Percentiles rank a stretch among this genome's conserved stretches.
Evolutionary conservation across 2,113 vertebrate genomes (phyloP).

Genomic region (Origma solitaria): DNA sequence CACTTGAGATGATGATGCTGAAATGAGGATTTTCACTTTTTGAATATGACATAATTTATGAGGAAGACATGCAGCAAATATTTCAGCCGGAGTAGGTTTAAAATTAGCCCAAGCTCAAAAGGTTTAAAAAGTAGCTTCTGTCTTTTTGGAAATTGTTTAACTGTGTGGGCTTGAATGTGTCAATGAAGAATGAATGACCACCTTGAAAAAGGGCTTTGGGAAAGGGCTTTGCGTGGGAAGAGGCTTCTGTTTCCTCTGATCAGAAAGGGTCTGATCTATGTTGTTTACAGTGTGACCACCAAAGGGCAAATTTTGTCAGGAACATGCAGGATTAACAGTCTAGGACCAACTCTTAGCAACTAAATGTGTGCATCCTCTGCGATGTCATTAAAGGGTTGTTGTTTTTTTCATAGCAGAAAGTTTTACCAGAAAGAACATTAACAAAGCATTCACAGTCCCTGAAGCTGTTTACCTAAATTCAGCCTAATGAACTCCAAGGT

Average conservation of each 20-base stretch:
- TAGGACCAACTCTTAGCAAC: not conserved
- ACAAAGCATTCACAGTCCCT: not conserved
- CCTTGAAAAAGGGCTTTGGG: not conserved
- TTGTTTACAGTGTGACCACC: not conserved
- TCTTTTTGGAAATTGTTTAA: constrained; percentile 28
- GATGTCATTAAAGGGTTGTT: not conserved
- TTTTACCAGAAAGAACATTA: not conserved
- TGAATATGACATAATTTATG: constrained; percentile 63
- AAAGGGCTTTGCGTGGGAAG: not conserved
- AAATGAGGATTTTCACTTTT: constrained; percentile 67
- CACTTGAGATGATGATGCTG: constrained; percentile 59
- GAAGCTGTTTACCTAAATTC: not conserved
- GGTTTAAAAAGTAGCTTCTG: constrained; percentile 31
- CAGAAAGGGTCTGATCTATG: not conserved
- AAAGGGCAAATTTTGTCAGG: not conserved
- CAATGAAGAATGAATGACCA: not conserved
- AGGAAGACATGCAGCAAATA: constrained; percentile 51
- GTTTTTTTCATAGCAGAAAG: not conserved
- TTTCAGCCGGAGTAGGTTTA: constrained; percentile 46
- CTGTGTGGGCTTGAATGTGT: not conserved
- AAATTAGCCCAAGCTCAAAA: constrained; percentile 52
- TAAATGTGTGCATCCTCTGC: not conserved
- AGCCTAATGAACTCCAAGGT: not conserved
- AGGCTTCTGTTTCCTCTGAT: not conserved
- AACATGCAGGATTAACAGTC: not conserved